phyloP scores from a whole-genome alignment of 1,140 invertebrate genomes.

The Aleiodes sp. region DNA sequence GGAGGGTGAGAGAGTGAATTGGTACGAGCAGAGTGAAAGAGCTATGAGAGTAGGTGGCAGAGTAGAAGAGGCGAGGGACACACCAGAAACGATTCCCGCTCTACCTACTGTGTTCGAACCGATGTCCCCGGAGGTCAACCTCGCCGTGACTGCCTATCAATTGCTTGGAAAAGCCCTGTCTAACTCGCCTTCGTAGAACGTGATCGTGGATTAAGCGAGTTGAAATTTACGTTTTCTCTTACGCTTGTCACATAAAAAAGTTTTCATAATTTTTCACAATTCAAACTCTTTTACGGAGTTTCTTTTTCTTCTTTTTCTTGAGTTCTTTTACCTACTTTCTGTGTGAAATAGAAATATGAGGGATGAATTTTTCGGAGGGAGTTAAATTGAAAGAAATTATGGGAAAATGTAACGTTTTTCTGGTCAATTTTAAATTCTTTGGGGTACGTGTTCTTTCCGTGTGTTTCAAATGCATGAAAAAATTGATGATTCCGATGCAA shows the following conservation, averaged over 20 bases:
- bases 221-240: constrained; percentile 34
- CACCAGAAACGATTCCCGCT: background rate
- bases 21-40: constrained; percentile 14
- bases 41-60: background rate
- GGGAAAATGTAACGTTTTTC: too few species aligned
- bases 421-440: too few species aligned
- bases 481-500: too few species aligned
- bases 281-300: background rate
- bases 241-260: constrained; percentile 1
- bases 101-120: constrained; percentile 44
- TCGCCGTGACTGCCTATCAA: constrained; percentile 52
- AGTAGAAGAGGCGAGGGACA: constrained; percentile 3
- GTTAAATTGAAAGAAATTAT: too few species aligned
- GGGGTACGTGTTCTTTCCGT: too few species aligned
- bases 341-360: too few species aligned
- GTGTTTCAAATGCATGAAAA: too few species aligned
- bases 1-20: constrained; percentile 40
- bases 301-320: background rate
- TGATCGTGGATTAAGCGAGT: constrained; percentile 38
- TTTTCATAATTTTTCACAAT: constrained; percentile 10
- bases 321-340: too few species aligned
- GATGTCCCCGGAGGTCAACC: constrained; percentile 51
- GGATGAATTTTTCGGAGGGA: too few species aligned
- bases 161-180: constrained; percentile 45
- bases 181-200: constrained; percentile 42